Evolutionary conservation across 1,140 invertebrate species (phyloP).

Genomic region (Aphaenogaster ashmeadi): DNA sequence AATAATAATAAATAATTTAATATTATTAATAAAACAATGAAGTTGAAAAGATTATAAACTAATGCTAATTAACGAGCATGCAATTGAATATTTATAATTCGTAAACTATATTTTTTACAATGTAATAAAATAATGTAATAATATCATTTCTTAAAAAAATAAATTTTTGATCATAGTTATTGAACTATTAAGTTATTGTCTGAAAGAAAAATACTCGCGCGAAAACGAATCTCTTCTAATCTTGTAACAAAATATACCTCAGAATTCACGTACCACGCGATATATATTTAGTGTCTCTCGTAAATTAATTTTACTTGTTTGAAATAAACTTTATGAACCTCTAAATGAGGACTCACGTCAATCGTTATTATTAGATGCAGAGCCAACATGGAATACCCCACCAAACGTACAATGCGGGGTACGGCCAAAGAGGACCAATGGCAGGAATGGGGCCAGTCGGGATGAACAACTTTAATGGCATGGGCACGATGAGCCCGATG

Average conservation of each 20-base stretch:
- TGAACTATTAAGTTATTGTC: not conserved
- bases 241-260: not conserved
- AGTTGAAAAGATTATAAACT: no score
- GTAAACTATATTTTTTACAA: no score
- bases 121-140: not conserved
- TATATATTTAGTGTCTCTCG: not conserved
- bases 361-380: constrained; percentile 73
- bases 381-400: constrained; percentile 86
- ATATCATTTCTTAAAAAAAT: not conserved
- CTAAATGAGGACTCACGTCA: constrained; percentile 12
- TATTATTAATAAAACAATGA: no score
- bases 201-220: not conserved
- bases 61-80: no score
- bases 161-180: not conserved
- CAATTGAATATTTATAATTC: no score
- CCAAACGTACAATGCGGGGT: constrained; percentile 87
- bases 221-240: constrained; percentile 4
- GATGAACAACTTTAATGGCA: constrained; percentile 82
- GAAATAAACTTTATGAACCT: not conserved
- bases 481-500: constrained; percentile 86
- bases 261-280: not conserved
- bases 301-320: constrained; percentile 1
- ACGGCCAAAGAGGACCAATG: constrained; percentile 87
- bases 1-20: no score
- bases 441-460: constrained; percentile 85